Evolutionary conservation across 2,113 vertebrate species (phyloP), one percentile per base, ranked within the genome.

Genomic region (Serilophus lunatus): DNA sequence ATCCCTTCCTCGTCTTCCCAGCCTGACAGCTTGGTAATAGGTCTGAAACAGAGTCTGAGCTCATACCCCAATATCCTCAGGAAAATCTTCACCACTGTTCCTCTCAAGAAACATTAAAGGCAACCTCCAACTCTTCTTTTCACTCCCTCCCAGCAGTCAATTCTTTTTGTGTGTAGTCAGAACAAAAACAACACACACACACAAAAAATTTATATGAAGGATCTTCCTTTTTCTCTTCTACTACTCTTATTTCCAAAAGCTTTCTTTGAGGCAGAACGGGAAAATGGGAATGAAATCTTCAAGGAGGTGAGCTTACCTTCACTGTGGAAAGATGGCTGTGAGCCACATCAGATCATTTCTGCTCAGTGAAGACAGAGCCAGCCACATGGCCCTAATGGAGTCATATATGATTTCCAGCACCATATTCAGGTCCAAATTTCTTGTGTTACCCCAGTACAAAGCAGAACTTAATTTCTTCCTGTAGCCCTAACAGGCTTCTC

Each of bases 351-450:
- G 9, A 76, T 31, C 18, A 65, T 92, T 96, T 95, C 94, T 98
- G 78, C 93, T 85, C 86, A 88, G 82, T 94, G 95, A 97, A 92
- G 94, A 95, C 80, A 92, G 94, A 92, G 82, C 69, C 77, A 94
- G 95, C 83, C 79, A 65, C 20, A 6, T 19, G 94, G 82, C 85
- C 90, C 93, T 92, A 60, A 87, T 68, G 96, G 95, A 97, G 86
- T 91, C 79, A 63, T 11, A 28, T 74, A 35, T 84, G 90, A 97
- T 97, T 97, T 96, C 88, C 88, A 96, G 95, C 93, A n/a, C 35
- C 18, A 57, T 69, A 56, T 59, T 65, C 68, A 61, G 50, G 6
- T 31, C 79, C 44, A n/a, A 68, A 40, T 81, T 83, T 74, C 53
- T 86, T 40, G 9, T 31, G 6, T 44, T 60, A 25, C 19, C 28